These are phyloP conservation scores for Orientallactaga sibirica DNA, from an alignment of 2,797 vertebrate species.

Conservation along the genomic window DNA sequence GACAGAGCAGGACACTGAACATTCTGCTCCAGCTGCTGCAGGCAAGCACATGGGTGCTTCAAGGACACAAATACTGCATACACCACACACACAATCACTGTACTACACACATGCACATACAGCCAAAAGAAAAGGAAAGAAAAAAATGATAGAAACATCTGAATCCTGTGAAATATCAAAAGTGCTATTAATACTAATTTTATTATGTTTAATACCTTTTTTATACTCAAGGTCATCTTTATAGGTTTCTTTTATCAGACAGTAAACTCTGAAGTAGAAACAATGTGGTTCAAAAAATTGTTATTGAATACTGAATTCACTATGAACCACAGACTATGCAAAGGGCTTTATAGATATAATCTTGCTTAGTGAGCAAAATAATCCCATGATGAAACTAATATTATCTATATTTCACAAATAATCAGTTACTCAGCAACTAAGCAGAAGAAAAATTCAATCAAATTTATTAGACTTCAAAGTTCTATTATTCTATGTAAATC, in stretches of 20 bases:
- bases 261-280: background rate
- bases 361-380: slow-evolving; percentile 39
- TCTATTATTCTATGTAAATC: slow-evolving; percentile 48
- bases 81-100: too few relatives aligned
- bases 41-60: too few relatives aligned
- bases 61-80: too few relatives aligned
- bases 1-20: too few relatives aligned
- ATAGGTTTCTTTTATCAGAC: too few relatives aligned
- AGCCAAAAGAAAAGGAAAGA: too few relatives aligned
- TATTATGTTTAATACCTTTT: background rate
- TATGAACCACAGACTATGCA: slow-evolving; percentile 1
- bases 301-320: slow-evolving; percentile 26
- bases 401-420: slow-evolving; percentile 52
- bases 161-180: slow-evolving; percentile 37
- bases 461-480: slow-evolving; percentile 33
- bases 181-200: slow-evolving; percentile 42
- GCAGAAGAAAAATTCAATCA: slow-evolving; percentile 44
- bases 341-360: slow-evolving; percentile 31
- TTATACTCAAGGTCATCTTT: background rate
- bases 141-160: too few relatives aligned
- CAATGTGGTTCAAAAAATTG: background rate
- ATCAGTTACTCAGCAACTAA: background rate
- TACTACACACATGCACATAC: too few relatives aligned
- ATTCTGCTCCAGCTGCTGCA: too few relatives aligned
- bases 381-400: slow-evolving; percentile 1